Conservation (phyloP, 2,113 vertebrate species). For the Cryptotis parvus region DNA sequence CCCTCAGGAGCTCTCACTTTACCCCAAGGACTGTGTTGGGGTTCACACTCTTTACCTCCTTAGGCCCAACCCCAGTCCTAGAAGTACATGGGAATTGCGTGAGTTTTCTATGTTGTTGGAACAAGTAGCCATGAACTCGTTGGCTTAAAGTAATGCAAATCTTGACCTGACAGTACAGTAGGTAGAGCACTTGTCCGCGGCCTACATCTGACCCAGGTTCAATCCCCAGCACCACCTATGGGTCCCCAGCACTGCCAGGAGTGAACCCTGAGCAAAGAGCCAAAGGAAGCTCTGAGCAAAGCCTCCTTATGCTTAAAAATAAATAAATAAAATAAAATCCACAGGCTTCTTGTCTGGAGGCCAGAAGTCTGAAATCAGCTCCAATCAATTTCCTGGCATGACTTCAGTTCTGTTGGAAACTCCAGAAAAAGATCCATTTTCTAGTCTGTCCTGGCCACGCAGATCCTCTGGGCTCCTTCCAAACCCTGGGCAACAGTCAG, state of each 20-base stretch:
- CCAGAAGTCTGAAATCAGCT: not conserved
- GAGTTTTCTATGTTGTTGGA: not conserved
- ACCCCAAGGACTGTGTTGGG: fast-evolving
- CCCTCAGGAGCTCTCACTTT: fast-evolving
- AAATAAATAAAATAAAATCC: too few species aligned
- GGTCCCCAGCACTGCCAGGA: too few species aligned
- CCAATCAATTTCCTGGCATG: not conserved
- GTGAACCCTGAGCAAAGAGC: too few species aligned
- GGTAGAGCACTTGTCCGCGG: too few species aligned
- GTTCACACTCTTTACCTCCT: not conserved
- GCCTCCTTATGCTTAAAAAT: too few species aligned
- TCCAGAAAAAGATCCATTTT: not conserved
- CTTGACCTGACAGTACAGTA: too few species aligned
- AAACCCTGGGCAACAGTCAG: not conserved
- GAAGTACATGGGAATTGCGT: fast-evolving
- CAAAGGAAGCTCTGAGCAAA: too few species aligned
- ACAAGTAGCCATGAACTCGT: not conserved
- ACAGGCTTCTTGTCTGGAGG: not conserved
- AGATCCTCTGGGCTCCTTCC: not conserved
- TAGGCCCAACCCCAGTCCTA: too few species aligned
- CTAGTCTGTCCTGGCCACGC: not conserved
- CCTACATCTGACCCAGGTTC: too few species aligned
- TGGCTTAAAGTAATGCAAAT: not conserved
- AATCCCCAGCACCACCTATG: too few species aligned
- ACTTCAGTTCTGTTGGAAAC: not conserved